Evolutionary conservation across 2,797 vertebrate species (phyloP).

Genomic region (Arremon brunneinucha): DNA sequence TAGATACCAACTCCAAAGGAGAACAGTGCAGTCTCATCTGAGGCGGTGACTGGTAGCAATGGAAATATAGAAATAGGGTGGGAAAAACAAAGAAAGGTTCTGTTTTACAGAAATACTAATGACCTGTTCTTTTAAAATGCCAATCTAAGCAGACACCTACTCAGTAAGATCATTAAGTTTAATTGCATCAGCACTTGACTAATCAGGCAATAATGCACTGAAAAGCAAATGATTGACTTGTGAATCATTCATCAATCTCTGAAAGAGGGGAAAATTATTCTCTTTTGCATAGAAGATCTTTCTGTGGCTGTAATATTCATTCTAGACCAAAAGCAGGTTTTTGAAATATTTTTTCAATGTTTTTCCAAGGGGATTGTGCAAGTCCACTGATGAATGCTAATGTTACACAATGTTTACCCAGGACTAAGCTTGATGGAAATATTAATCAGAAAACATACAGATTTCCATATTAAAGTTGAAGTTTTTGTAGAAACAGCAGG

Average conservation of each 20-base stretch:
- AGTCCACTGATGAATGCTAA: not conserved
- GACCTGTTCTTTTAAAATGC: not conserved
- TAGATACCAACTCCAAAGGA: not conserved
- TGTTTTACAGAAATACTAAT: not conserved
- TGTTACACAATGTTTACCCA: not conserved
- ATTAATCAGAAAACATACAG: slow-evolving; percentile 18
- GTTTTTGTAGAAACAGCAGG: not conserved
- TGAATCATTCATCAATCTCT: not conserved
- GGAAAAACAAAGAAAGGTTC: not conserved
- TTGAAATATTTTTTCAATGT: not conserved
- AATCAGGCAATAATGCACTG: not conserved
- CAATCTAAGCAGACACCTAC: not conserved
- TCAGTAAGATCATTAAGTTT: not conserved
- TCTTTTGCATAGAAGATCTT: not conserved
- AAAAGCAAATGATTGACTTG: not conserved
- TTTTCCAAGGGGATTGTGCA: not conserved
- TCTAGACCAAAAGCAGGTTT: not conserved
- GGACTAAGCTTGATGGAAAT: not conserved
- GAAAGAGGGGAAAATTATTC: not conserved
- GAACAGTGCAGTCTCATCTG: not conserved
- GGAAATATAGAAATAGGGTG: not conserved
- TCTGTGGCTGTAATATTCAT: not conserved
- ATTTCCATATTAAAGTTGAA: not conserved
- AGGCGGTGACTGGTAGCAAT: not conserved
- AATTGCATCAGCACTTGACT: slow-evolving; percentile 5